phyloP scores from a whole-genome alignment of 2,888 invertebrate species.

The Heliconius erato region DNA sequence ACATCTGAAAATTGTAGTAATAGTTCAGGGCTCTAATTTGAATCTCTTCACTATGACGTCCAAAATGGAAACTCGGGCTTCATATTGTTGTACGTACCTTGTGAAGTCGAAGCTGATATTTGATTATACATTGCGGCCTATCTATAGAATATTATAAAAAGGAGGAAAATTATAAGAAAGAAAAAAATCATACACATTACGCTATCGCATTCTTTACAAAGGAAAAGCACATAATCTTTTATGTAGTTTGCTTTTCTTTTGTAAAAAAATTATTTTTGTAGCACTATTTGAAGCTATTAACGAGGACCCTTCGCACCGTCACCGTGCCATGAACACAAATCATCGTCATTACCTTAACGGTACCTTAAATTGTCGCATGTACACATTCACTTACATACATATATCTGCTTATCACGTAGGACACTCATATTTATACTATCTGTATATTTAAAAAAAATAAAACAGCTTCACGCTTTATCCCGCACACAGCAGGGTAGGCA shows the following conservation, averaged over 20 bases:
- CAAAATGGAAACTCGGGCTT: too few relatives aligned
- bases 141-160: background rate
- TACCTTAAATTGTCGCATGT: conserved; percentile 11
- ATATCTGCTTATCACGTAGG: background rate
- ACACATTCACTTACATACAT: background rate
- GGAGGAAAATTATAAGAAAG: background rate
- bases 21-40: background rate
- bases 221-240: background rate
- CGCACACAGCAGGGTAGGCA: too few relatives aligned
- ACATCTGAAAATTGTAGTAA: background rate
- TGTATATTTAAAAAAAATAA: too few relatives aligned
- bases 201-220: background rate
- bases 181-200: background rate
- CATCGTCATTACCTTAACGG: background rate
- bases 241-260: background rate
- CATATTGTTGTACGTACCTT: too few relatives aligned
- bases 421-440: background rate
- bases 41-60: background rate
- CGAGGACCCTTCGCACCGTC: background rate
- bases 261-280: background rate
- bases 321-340: conserved; percentile 6
- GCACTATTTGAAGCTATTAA: background rate
- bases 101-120: too few relatives aligned
- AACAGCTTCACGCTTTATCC: too few relatives aligned
- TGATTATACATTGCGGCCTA: background rate